phyloP scores from a whole-genome alignment of 2,888 invertebrate species.

The Eustalomyia histrio region DNA sequence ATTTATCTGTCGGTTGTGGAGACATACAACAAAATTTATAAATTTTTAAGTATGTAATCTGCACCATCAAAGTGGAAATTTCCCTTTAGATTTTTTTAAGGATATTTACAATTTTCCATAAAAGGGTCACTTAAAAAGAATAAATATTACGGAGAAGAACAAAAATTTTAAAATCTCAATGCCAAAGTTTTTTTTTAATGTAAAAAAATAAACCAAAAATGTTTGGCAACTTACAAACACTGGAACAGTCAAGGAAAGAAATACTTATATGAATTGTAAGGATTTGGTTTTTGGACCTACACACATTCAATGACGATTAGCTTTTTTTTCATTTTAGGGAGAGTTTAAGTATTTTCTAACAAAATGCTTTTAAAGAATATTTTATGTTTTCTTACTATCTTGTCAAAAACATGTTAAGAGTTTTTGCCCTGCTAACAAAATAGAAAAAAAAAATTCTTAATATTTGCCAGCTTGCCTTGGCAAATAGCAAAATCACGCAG shows the following conservation, averaged over 20 bases:
- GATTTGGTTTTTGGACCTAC: conserved; percentile 1
- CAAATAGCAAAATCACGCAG: conserved; percentile 57
- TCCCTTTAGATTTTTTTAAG: background rate
- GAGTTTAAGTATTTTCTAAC: background rate
- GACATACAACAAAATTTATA: conserved; percentile 33
- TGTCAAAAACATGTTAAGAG: conserved; percentile 6
- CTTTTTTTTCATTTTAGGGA: background rate
- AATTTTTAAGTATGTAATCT: conserved; percentile 60
- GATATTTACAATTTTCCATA: background rate
- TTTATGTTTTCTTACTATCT: background rate
- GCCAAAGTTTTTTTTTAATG: background rate
- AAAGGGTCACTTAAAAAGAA: background rate
- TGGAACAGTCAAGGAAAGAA: too few species aligned
- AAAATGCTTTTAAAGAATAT: conserved; percentile 7
- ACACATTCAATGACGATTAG: conserved; percentile 20
- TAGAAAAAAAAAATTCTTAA: conserved; percentile 4
- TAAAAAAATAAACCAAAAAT: background rate
- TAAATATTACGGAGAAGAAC: background rate
- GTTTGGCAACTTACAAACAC: background rate
- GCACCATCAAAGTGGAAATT: conserved; percentile 56
- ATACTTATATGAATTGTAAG: background rate
- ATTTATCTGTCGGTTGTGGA: background rate
- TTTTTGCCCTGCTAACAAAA: conserved; percentile 2
- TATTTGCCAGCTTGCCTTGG: conserved; percentile 1
- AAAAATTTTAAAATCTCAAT: background rate